Evolutionary conservation across 92 coral and sea anemone genomes (phyloP).

Genomic region (Pocillopora meandrina): DNA sequence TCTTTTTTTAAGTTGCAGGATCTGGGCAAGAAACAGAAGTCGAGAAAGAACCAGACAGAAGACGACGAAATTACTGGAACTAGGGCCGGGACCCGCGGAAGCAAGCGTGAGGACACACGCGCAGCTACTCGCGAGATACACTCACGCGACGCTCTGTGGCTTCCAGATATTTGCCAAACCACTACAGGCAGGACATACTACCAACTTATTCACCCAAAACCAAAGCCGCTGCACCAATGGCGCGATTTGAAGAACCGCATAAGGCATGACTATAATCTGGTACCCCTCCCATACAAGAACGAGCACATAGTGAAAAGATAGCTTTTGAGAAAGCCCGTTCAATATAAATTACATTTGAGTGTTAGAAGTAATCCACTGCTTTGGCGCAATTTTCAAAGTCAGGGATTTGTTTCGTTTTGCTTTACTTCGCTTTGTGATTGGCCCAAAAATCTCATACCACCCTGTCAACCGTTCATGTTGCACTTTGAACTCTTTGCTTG

Average conservation of each 20-base stretch:
- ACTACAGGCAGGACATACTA: slow-evolving; percentile 59
- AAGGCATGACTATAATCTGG: slow-evolving; percentile 75
- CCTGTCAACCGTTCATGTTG: too few relatives aligned
- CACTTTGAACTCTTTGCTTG: too few relatives aligned
- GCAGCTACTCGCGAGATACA: slow-evolving; percentile 47
- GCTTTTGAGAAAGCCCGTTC: background rate
- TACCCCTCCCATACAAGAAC: slow-evolving; percentile 63
- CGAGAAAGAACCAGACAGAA: background rate
- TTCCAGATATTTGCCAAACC: slow-evolving; percentile 51
- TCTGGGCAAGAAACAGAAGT: slow-evolving; percentile 9
- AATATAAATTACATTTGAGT: too few relatives aligned
- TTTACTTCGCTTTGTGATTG: too few relatives aligned
- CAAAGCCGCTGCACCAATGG: slow-evolving; percentile 76
- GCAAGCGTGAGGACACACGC: slow-evolving; percentile 62
- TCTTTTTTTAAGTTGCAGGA: slow-evolving; percentile 9
- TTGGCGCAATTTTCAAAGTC: too few relatives aligned
- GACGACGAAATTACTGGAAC: slow-evolving; percentile 37
- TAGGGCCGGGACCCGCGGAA: slow-evolving; percentile 55
- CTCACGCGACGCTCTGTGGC: slow-evolving; percentile 56
- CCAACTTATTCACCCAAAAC: slow-evolving; percentile 65
- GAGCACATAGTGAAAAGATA: slow-evolving; percentile 58
- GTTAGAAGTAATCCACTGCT: too few relatives aligned
- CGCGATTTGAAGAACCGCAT: slow-evolving; percentile 80
- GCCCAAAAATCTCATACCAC: too few relatives aligned
- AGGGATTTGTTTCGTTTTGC: too few relatives aligned